Base-by-base conservation (phyloP, 2,888 invertebrate species). In the Copidosoma aretas region DNA sequence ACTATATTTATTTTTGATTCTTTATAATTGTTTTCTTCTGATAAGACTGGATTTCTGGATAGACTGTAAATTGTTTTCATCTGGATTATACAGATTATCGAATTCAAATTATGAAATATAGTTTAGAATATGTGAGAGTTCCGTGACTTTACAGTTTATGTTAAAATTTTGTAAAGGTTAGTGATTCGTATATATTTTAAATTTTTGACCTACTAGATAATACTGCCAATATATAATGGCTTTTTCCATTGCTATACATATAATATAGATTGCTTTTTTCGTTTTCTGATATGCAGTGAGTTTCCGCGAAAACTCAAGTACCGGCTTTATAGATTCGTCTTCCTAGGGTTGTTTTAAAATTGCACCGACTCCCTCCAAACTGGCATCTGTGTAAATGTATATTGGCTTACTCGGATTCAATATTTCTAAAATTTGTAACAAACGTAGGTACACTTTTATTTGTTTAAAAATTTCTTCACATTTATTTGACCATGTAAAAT, bases 161-260 rank as follows among this genome's bases (percentile, higher is more conserved):
- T 49, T 49, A 49, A 49, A 49, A 49, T 49, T 49, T 49, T 49
- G 17, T 19, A 49, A 49, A 4, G 49, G 49, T 10, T 49, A 5
- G 19, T 49, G 49, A 49, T 49, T 10, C 10, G 49, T 49, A n/a
- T 15, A 49, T 10, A 15, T 10, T n/a, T 49, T 19, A 19, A 49
- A 49, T 5, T 32, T 3, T 32, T 32, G 3, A 8, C 49, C 49
- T 49, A 49, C 10, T 19, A 49, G 19, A 22, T 53, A 32, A 41
- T 72, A 71, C 62, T 73, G 74, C 73, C 75, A 73, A 41, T 70
- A 74, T 60, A 67, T 46, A 21, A 71, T 66, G 15, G 71, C 69
- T 58, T 74, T 73, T 68, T 75, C 73, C 17, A 75, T 75, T 1
- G 73, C 73, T 17, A 73, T n/a, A 22, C 71, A 68, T 67, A 74